These are phyloP conservation scores for Plestiodon gilberti DNA, from an alignment of 2,113 vertebrate species.

Conservation along the genomic window DNA sequence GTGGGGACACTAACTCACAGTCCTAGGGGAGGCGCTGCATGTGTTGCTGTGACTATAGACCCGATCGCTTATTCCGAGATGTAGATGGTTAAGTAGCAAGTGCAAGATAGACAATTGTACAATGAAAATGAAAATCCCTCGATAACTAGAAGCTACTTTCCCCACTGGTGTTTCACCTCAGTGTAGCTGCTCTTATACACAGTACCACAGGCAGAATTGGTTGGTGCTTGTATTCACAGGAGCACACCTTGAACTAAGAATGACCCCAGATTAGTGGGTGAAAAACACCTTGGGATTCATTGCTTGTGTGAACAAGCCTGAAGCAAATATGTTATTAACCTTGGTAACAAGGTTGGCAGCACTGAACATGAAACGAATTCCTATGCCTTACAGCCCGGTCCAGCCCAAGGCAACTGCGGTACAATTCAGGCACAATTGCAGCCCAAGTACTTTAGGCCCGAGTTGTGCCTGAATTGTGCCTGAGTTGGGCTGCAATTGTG, in stretches of 20 bases:
- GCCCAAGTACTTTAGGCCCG: too few species aligned
- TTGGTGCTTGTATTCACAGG: background rate
- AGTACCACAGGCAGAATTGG: background rate
- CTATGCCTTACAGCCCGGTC: too few species aligned
- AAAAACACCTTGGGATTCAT: background rate
- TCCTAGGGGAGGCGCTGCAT: background rate
- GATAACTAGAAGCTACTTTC: background rate
- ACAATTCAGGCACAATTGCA: too few species aligned
- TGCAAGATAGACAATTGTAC: background rate
- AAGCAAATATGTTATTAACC: constrained; percentile 13
- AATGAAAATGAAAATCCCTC: background rate
- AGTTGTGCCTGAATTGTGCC: too few species aligned
- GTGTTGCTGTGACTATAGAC: background rate
- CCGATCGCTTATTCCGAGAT: background rate
- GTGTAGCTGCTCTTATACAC: background rate
- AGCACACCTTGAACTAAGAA: background rate
- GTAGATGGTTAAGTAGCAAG: background rate
- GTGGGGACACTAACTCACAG: background rate
- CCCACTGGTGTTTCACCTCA: background rate
- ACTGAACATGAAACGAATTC: background rate
- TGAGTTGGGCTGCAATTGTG: too few species aligned
- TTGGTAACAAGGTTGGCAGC: background rate
- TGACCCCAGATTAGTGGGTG: background rate
- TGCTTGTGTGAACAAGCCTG: background rate
- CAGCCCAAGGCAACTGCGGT: too few species aligned